These are phyloP conservation scores for Synanthedon andrenaeformis DNA, from an alignment of 2,888 invertebrate species.

Conservation along the genomic window DNA sequence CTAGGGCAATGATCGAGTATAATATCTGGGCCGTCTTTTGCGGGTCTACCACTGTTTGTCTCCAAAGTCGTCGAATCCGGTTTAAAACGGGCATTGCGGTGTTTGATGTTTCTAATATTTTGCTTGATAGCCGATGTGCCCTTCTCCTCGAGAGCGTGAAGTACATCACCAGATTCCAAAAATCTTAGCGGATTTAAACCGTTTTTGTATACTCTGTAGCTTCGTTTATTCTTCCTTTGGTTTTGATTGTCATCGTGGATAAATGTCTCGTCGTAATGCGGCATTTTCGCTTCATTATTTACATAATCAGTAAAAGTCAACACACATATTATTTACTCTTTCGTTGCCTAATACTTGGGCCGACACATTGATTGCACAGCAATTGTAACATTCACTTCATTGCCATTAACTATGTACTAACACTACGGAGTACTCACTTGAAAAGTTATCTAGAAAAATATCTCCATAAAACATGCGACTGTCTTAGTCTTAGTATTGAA, in stretches of 20 bases:
- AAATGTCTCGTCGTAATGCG: slow-evolving; percentile 67
- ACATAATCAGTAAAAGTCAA: neutral
- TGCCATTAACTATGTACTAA: too few relatives aligned
- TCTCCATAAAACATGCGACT: slow-evolving; percentile 4
- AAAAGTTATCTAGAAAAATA: too few relatives aligned
- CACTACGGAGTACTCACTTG: too few relatives aligned
- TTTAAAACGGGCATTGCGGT: slow-evolving; percentile 41
- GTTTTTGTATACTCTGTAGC: slow-evolving; percentile 62
- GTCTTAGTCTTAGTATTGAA: slow-evolving; percentile 1
- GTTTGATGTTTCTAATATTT: slow-evolving; percentile 55
- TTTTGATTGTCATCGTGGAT: slow-evolving; percentile 60
- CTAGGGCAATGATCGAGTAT: slow-evolving; percentile 49
- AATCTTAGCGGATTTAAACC: slow-evolving; percentile 42
- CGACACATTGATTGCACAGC: too few relatives aligned
- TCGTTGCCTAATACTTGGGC: neutral
- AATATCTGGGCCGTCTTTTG: slow-evolving; percentile 41
- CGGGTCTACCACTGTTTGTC: slow-evolving; percentile 9
- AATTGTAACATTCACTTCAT: too few relatives aligned
- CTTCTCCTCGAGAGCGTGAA: slow-evolving; percentile 47
- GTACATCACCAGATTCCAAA: slow-evolving; percentile 41
- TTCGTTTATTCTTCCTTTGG: slow-evolving; percentile 61
- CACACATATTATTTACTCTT: too few relatives aligned
- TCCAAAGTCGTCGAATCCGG: slow-evolving; percentile 22
- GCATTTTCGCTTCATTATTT: slow-evolving; percentile 33
- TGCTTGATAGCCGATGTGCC: slow-evolving; percentile 54